Evolutionary conservation across 1,140 invertebrate genomes (phyloP), one percentile per base, ranked within the genome.

Genomic region (Adoxophyes honmai): DNA sequence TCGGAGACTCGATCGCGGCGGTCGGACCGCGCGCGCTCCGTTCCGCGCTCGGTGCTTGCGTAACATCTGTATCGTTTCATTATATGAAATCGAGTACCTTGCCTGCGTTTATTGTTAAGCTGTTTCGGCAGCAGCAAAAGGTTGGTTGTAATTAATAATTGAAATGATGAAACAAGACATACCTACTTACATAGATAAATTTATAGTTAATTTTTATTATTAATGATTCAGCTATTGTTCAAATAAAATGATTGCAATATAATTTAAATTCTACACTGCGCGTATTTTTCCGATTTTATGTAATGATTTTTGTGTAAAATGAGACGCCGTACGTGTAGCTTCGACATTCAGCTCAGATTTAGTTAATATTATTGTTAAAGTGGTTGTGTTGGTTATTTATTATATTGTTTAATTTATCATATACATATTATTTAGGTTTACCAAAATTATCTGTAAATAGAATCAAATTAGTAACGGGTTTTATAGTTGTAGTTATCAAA

Each of bases 321-420:
- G 6, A 63, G 57, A 61, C n/a, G n/a, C 21, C 63, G 53, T 62
- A 66, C 66, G 60, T 64, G 48, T 58, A 56, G 48, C 44, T 63
- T 34, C 53, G 66, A 62, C 64, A 55, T 61, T 67, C 60, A 63
- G 60, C 66, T 59, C 64, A 60, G 57, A 36, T 63, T 64, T 64
- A 70, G 55, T 55, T 60, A 63, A 44, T 74, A 69, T 74, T 57
- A 77, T 8, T 73, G 74, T 65, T 73, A 62, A 75, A 68, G 66
- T 64, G 82, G 81, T 88, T 86, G 85, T 86, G 82, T 86, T 83
- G 77, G 70, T 80, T 85, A 85, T 85, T 88, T 86, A 81, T 84
- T 56, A 37, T 56, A 86, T 86, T 81, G 66, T 78, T 84, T 81
- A 77, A 78, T 78, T 87, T 81, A 80, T 77, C 21, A 28, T 3